phyloP scores from a whole-genome alignment of 2,888 invertebrate genomes.

The Tiphia femorata region DNA sequence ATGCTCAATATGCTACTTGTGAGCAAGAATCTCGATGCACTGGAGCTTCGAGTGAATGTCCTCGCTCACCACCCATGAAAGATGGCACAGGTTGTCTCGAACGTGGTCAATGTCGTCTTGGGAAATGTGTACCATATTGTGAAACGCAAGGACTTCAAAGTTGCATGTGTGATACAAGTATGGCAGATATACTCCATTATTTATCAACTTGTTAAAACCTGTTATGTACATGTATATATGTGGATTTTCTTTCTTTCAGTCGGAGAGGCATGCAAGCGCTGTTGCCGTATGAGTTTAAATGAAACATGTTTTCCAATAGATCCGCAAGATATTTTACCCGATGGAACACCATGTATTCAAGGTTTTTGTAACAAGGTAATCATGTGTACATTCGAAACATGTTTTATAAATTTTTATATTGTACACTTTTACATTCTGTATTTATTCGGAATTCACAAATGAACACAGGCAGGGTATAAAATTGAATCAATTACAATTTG shows the following conservation, averaged over 20 bases:
- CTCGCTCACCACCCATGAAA: conserved; percentile 87
- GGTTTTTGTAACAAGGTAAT: conserved; percentile 94
- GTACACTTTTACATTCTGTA: neutral
- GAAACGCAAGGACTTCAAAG: conserved; percentile 93
- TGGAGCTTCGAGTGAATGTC: conserved; percentile 85
- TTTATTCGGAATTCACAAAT: too few relatives aligned
- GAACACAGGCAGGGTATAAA: too few relatives aligned
- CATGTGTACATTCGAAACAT: neutral
- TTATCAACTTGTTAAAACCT: neutral
- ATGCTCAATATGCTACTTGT: conserved; percentile 92
- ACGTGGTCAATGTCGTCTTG: conserved; percentile 89
- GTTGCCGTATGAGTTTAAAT: conserved; percentile 91
- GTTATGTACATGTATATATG: neutral
- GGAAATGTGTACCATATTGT: conserved; percentile 95
- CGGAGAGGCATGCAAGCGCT: conserved; percentile 92
- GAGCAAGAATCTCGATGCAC: conserved; percentile 93
- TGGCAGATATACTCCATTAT: conserved; percentile 54
- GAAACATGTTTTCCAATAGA: conserved; percentile 93
- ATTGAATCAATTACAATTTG: conserved; percentile 40
- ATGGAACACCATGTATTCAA: conserved; percentile 96
- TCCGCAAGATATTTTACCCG: conserved; percentile 88
- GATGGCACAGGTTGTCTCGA: conserved; percentile 92
- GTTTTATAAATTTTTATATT: neutral
- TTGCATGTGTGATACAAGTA: conserved; percentile 96
- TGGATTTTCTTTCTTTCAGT: conserved; percentile 73